Conservation (phyloP, 2,797 vertebrate genomes). For the Sparidentex hasta region DNA sequence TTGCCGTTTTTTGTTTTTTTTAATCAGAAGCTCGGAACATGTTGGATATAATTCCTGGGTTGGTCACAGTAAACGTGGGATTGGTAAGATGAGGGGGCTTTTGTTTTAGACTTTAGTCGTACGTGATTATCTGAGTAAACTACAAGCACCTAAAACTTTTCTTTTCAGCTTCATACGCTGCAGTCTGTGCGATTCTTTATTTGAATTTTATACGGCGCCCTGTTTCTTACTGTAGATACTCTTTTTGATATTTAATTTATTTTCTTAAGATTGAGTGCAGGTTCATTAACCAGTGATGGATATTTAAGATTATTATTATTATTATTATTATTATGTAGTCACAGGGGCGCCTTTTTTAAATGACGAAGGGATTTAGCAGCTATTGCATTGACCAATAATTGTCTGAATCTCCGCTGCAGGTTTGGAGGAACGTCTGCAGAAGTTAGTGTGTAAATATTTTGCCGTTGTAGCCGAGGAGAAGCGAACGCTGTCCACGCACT, state of each 20-base stretch:
- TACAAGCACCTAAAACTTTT: constrained; percentile 21
- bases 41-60: background rate
- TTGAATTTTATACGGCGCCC: constrained; percentile 55
- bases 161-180: constrained; percentile 32
- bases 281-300: constrained; percentile 33
- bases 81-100: background rate
- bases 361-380: constrained; percentile 17
- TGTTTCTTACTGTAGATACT: constrained; percentile 52
- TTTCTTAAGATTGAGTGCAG: constrained; percentile 51
- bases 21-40: background rate
- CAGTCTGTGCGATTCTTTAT: constrained; percentile 28
- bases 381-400: constrained; percentile 50
- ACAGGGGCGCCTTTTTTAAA: constrained; percentile 12
- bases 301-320: constrained; percentile 41
- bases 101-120: constrained; percentile 13
- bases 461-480: constrained; percentile 38
- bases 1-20: constrained; percentile 10
- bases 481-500: constrained; percentile 47
- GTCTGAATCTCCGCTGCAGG: constrained; percentile 22
- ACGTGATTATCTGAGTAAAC: constrained; percentile 8
- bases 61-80: background rate
- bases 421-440: constrained; percentile 28
- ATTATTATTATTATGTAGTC: constrained; percentile 4
- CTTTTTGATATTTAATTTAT: constrained; percentile 73
- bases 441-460: constrained; percentile 55